phyloP scores from a whole-genome alignment of 2,113 vertebrate genomes.

The Myodes glareolus region DNA sequence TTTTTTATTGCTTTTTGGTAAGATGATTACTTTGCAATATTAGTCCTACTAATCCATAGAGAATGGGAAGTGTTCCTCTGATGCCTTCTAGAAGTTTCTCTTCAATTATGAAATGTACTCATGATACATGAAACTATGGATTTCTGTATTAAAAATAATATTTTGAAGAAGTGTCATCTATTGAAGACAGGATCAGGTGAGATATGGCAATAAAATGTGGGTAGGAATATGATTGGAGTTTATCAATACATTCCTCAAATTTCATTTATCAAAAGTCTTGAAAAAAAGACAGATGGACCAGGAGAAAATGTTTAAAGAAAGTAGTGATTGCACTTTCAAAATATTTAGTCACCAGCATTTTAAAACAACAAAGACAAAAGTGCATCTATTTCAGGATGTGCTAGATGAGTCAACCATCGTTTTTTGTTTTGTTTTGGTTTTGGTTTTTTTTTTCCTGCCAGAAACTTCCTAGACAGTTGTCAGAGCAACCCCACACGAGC shows the following conservation, averaged over 20 bases:
- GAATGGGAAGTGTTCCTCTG: background rate
- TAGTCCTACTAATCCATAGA: background rate
- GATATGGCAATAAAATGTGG: background rate
- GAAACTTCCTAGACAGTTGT: constrained; percentile 51
- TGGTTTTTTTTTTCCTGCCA: constrained; percentile 51
- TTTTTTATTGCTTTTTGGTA: background rate
- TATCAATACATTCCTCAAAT: background rate
- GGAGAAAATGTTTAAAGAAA: constrained; percentile 25
- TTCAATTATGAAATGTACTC: background rate
- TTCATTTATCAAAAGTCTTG: background rate
- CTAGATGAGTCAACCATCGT: constrained; percentile 49
- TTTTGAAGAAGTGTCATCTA: background rate
- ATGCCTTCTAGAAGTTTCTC: background rate
- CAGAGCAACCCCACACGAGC: background rate
- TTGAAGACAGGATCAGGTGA: background rate
- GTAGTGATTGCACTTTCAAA: constrained; percentile 33
- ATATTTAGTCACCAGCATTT: constrained; percentile 45
- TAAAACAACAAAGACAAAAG: constrained; percentile 31
- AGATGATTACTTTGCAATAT: background rate
- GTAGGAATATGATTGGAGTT: background rate
- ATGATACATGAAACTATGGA: background rate
- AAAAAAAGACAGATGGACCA: background rate
- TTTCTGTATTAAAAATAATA: background rate
- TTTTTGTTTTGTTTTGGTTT: no score
- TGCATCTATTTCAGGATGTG: constrained; percentile 49